Base-by-base conservation (phyloP, 1,140 invertebrate genomes). In the Trachelipus rathkii region DNA sequence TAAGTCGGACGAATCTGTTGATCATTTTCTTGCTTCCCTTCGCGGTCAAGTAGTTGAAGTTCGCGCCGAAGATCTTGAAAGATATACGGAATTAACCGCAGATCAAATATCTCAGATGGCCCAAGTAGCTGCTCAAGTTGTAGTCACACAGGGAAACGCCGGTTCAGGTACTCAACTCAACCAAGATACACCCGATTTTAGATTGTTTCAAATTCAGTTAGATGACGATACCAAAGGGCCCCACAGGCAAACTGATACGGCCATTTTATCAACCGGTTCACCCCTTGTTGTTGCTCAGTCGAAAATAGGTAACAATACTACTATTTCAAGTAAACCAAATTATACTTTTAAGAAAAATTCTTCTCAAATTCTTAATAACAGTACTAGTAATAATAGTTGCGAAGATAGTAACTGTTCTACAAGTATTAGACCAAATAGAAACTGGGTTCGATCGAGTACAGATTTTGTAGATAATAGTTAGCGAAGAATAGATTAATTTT, bases 21-120 rank as follows among this genome's bases (percentile, higher is more conserved):
- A 75, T 2, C 78, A 79, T 53, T 79, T 81, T 70, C 70, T 81
- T 71, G 77, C 80, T 53, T 81, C 80, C 9, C 69, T 81, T 43
- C 80, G 78, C 45, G 80, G 80, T 44, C 80, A 81, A 72, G 77
- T 81, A 13, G 75, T 81, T 13, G 77, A 81, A 46, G 80, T 81
- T 0, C 80, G 80, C 15, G 77, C 80, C 8, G 80, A 81, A 46
- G 77, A 78, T 43, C 74, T 81, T 68, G 77, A 81, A 19, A 60
- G 50, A 19, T 60, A 60, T 8, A 60, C 50, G 11, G 50, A 60
- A 19, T 8, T 60, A 8, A 60, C 50, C 3, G 50, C 50, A 19
- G 50, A 60, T 60, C 50, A 60, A 8, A 60, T 60, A 60, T 60
- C 50, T 60, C 50, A 60, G 1, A 60, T 60, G 50, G 50, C 50